Conservation (phyloP, 2,888 invertebrate genomes). For the Epinotia ramella region DNA sequence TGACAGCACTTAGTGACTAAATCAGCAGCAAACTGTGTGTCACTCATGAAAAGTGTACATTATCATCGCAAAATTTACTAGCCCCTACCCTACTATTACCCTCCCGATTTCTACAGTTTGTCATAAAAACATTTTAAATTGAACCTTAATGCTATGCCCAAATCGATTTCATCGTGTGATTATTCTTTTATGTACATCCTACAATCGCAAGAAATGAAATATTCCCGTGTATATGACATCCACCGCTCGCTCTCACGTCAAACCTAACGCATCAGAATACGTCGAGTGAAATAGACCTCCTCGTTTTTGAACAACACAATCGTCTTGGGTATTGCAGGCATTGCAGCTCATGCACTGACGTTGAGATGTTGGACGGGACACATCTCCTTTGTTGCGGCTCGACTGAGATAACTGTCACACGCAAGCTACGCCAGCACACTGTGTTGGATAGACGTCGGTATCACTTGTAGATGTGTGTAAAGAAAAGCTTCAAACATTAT, state of each 20-base stretch:
- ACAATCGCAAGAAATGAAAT: too few species aligned
- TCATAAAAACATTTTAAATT: too few species aligned
- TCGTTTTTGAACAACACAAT: background rate
- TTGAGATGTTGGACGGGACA: slow-evolving; percentile 38
- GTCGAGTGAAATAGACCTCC: background rate
- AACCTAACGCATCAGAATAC: background rate
- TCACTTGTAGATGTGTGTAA: background rate
- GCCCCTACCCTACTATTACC: too few species aligned
- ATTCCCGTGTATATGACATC: background rate
- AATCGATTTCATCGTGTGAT: too few species aligned
- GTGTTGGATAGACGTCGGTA: slow-evolving; percentile 20
- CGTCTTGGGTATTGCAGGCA: background rate
- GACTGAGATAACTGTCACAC: slow-evolving; percentile 13
- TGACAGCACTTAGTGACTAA: too few species aligned
- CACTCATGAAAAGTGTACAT: too few species aligned
- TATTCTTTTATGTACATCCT: too few species aligned
- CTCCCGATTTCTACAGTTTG: too few species aligned
- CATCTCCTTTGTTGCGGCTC: slow-evolving; percentile 46
- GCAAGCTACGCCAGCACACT: slow-evolving; percentile 2
- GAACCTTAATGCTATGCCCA: too few species aligned
- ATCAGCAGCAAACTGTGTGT: too few species aligned
- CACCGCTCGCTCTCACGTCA: background rate
- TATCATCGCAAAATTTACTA: too few species aligned
- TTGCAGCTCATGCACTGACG: slow-evolving; percentile 19
- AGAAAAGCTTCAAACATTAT: background rate